A percentile compares a stretch with the other conserved stretches of the same genome.
Conservation (phyloP, 2,888 invertebrate species). For the Cephus pulcher region DNA sequence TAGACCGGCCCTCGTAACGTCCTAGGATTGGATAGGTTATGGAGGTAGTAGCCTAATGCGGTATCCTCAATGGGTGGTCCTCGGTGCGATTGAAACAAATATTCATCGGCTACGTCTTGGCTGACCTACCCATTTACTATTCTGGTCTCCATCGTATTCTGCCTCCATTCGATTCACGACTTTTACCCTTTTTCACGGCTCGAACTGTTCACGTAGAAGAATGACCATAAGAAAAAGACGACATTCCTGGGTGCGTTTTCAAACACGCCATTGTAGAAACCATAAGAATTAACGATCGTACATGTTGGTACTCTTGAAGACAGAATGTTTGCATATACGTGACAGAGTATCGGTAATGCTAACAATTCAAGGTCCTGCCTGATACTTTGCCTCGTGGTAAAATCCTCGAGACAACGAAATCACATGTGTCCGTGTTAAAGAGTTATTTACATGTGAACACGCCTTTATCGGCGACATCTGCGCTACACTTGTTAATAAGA, state of each 20-base stretch:
- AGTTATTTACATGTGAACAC: background rate
- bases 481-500: slow-evolving; percentile 44
- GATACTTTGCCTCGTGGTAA: background rate
- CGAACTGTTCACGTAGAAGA: slow-evolving; percentile 19
- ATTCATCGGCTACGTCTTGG: slow-evolving; percentile 20
- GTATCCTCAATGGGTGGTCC: slow-evolving; percentile 20
- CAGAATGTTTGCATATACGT: background rate
- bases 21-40: slow-evolving; percentile 20
- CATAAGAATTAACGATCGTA: background rate
- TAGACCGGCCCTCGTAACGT: slow-evolving; percentile 7
- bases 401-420: background rate
- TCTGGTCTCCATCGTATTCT: slow-evolving; percentile 24
- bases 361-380: background rate
- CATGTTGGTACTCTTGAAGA: background rate
- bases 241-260: slow-evolving; percentile 13
- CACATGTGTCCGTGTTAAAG: background rate
- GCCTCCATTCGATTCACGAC: background rate
- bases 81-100: slow-evolving; percentile 21
- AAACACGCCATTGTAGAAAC: background rate
- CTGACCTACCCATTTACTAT: slow-evolving; percentile 22
- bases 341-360: background rate
- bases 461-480: slow-evolving; percentile 34
- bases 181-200: background rate
- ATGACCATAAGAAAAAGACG: slow-evolving; percentile 5
- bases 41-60: slow-evolving; percentile 12